A percentile compares a stretch with the other conserved stretches of the same genome.
Conservation (phyloP, 2,113 vertebrate species). For the Otis tarda region DNA sequence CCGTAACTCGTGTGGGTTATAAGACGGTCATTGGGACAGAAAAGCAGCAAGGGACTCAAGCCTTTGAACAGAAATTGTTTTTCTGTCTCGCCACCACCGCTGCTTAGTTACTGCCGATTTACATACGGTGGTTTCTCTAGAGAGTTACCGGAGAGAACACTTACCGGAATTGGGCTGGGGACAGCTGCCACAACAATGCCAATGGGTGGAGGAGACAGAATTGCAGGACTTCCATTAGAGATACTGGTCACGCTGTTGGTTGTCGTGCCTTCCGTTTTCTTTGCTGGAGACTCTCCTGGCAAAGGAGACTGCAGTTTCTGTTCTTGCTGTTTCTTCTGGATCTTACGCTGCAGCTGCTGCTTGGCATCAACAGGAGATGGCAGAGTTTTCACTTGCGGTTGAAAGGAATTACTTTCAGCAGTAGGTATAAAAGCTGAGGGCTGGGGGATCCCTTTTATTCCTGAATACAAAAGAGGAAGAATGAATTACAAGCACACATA, state of each 20-base stretch:
- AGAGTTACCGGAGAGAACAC: neutral
- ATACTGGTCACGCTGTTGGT: constrained; percentile 79
- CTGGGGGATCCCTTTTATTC: constrained; percentile 84
- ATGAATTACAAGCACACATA: neutral
- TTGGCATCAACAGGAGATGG: constrained; percentile 94
- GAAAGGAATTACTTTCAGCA: constrained; percentile 90
- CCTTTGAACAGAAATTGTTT: neutral
- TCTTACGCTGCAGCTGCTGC: constrained; percentile 97
- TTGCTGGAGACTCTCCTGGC: constrained; percentile 83
- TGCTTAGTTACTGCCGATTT: neutral
- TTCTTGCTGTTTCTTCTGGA: constrained; percentile 98
- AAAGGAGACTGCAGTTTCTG: constrained; percentile 93
- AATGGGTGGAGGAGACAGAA: constrained; percentile 91
- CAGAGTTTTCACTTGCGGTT: constrained; percentile 90
- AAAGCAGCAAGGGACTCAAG: neutral
- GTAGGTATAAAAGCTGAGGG: constrained; percentile 91
- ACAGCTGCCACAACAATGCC: constrained; percentile 94
- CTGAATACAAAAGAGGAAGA: constrained; percentile 70
- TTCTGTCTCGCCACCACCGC: neutral
- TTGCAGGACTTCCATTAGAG: constrained; percentile 86
- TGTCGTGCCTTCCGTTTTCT: constrained; percentile 78
- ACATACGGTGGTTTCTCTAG: neutral
- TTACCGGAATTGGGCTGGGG: constrained; percentile 92
- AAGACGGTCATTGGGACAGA: neutral
- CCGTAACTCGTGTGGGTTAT: neutral